These are phyloP conservation scores for Penaeus chinensis DNA, from an alignment of 1,140 invertebrate species.

Conservation along the genomic window DNA sequence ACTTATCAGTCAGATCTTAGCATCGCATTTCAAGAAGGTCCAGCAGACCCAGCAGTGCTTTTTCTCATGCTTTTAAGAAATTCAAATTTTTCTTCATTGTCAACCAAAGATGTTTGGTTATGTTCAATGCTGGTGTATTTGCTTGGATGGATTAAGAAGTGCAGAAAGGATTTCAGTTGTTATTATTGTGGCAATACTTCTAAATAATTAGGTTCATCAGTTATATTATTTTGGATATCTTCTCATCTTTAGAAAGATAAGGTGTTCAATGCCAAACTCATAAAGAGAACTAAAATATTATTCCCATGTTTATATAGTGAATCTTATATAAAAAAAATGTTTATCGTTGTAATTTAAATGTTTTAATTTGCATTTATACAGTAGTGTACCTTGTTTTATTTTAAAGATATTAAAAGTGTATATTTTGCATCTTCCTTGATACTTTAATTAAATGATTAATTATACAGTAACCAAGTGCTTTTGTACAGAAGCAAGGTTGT, in stretches of 20 bases:
- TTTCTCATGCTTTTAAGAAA: no score
- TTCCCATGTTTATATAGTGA: conserved; percentile 55
- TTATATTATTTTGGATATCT: conserved; percentile 32
- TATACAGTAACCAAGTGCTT: no score
- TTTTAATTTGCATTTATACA: conserved; percentile 48
- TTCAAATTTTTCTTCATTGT: background rate
- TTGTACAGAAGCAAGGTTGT: no score
- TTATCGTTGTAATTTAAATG: conserved; percentile 56
- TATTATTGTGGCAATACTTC: conserved; percentile 33
- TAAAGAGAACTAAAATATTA: conserved; percentile 42
- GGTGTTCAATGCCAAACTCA: conserved; percentile 27
- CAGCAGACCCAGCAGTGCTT: no score
- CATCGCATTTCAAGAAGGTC: no score
- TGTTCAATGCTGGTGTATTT: background rate
- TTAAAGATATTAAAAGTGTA: conserved; percentile 45
- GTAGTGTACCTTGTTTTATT: conserved; percentile 52
- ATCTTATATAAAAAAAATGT: conserved; percentile 49
- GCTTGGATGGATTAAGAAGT: background rate
- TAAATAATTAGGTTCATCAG: conserved; percentile 20
- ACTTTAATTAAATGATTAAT: background rate
- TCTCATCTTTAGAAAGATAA: conserved; percentile 24
- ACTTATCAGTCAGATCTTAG: no score
- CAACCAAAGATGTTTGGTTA: conserved; percentile 32
- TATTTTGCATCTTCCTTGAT: conserved; percentile 37
- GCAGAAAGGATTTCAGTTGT: conserved; percentile 9